These are phyloP conservation scores for Callimorpha dominula DNA, from an alignment of 2,888 invertebrate species.

Conservation along the genomic window DNA sequence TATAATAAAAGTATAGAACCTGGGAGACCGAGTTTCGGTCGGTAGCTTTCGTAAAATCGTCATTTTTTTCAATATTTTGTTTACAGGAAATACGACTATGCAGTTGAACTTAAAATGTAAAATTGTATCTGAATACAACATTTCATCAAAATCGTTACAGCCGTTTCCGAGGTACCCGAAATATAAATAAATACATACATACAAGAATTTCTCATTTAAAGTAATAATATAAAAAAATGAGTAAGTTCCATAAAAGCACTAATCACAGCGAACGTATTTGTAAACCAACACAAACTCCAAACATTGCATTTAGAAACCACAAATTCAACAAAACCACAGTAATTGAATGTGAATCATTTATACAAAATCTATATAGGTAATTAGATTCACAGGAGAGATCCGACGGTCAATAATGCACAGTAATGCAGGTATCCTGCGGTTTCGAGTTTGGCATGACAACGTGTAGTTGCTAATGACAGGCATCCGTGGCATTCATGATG, in stretches of 20 bases:
- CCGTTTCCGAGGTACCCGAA: too few relatives aligned
- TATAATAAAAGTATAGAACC: too few relatives aligned
- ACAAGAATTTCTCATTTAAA: too few relatives aligned
- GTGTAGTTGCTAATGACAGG: constrained; percentile 37
- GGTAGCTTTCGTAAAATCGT: too few relatives aligned
- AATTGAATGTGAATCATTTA: constrained; percentile 29
- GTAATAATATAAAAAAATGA: too few relatives aligned
- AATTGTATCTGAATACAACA: too few relatives aligned
- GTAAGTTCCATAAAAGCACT: background rate
- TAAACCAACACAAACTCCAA: constrained; percentile 6
- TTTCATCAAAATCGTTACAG: too few relatives aligned
- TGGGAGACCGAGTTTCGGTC: too few relatives aligned
- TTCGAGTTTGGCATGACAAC: constrained; percentile 28
- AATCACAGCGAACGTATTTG: background rate
- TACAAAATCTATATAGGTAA: constrained; percentile 33
- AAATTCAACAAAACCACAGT: constrained; percentile 19
- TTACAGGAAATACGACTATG: too few relatives aligned
- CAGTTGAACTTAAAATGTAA: too few relatives aligned
- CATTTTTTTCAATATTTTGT: too few relatives aligned
- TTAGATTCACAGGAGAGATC: constrained; percentile 33
- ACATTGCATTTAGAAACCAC: constrained; percentile 17
- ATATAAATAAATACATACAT: too few relatives aligned
- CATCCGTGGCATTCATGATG: constrained; percentile 37
- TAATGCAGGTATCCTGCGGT: constrained; percentile 32
- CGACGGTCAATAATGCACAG: constrained; percentile 17